phyloP scores from a whole-genome alignment of 1,140 invertebrate genomes.

The Delia radicum region DNA sequence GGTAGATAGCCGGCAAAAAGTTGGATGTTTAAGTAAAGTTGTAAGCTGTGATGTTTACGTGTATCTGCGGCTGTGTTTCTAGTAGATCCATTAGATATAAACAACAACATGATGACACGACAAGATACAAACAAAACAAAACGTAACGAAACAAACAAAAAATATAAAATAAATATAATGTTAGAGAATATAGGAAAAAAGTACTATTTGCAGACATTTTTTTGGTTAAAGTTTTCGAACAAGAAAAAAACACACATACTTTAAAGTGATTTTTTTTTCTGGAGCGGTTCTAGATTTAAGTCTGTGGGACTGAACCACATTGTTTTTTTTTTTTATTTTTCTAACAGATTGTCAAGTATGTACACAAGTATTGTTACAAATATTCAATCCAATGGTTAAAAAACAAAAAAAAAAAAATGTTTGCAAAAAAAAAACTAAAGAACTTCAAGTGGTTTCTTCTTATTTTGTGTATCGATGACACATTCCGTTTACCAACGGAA shows the following conservation, averaged over 20 bases:
- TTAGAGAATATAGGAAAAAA: background rate
- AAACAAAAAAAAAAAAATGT: background rate
- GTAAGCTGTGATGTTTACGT: conserved; percentile 41
- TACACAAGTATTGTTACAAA: conserved; percentile 7
- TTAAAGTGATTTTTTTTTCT: background rate
- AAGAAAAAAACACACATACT: background rate
- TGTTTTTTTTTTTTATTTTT: background rate
- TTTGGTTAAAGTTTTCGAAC: background rate
- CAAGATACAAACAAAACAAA: background rate
- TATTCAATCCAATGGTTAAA: background rate
- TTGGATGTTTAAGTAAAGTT: background rate
- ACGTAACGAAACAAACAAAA: background rate
- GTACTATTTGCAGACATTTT: background rate
- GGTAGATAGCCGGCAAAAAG: conserved; percentile 7
- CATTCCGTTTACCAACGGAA: background rate
- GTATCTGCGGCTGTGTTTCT: conserved; percentile 33
- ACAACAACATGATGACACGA: conserved; percentile 14
- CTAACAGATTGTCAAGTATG: conserved; percentile 19
- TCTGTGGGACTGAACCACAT: background rate
- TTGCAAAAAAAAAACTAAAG: background rate
- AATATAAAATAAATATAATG: background rate
- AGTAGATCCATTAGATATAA: conserved; percentile 43
- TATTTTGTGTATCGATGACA: conserved; percentile 17
- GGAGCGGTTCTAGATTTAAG: background rate
- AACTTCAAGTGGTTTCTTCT: conserved; percentile 21